Percentiles rank a stretch among this genome's conserved stretches.
Evolutionary conservation across 2,113 vertebrate genomes (phyloP).

Genomic region (Ciconia boyciana): DNA sequence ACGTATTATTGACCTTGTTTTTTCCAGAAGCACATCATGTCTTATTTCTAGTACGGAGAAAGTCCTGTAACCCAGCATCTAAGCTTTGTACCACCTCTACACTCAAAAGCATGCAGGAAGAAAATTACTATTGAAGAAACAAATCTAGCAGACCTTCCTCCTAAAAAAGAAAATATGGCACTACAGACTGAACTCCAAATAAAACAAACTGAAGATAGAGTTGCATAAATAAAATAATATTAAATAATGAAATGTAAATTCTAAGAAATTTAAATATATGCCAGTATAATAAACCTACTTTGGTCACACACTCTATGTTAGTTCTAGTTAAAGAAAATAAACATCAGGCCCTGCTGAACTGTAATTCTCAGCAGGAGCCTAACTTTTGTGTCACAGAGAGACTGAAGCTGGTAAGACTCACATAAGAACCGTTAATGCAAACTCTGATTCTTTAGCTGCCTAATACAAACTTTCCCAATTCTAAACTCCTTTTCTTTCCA

Average conservation of each 20-base stretch:
- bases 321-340: conserved; percentile 42
- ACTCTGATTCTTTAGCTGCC: neutral
- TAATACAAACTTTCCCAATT: neutral
- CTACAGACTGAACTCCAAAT: neutral
- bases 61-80: neutral
- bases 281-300: neutral
- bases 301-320: neutral
- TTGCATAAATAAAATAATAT: conserved; percentile 54
- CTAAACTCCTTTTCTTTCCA: neutral
- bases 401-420: neutral
- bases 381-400: neutral
- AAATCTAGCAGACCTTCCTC: neutral
- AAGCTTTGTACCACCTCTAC: neutral
- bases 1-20: neutral
- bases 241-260: conserved; percentile 52
- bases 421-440: neutral
- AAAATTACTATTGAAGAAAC: neutral
- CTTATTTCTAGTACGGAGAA: neutral
- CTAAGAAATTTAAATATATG: conserved; percentile 6
- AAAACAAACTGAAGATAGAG: conserved; percentile 39
- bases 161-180: neutral
- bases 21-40: neutral
- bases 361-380: neutral
- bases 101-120: neutral
- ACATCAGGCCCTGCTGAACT: neutral